phyloP scores from a whole-genome alignment of 2,113 vertebrate genomes.

The Centropus bengalensis region DNA sequence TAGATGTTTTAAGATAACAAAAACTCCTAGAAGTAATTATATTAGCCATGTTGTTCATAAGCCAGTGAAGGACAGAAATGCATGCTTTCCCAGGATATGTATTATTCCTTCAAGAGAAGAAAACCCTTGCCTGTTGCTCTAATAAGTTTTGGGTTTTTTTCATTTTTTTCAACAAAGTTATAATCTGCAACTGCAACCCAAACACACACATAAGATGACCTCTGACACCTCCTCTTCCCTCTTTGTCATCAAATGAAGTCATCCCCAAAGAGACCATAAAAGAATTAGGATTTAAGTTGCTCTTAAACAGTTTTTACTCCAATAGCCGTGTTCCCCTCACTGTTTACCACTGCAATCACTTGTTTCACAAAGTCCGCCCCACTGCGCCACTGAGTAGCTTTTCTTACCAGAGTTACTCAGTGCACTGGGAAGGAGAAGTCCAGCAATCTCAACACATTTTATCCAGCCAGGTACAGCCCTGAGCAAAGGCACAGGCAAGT shows the following conservation, averaged over 20 bases:
- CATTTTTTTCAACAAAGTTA: background rate
- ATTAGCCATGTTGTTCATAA: background rate
- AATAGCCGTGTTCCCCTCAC: background rate
- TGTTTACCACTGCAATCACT: background rate
- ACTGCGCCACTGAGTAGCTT: background rate
- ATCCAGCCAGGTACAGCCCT: background rate
- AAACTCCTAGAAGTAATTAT: background rate
- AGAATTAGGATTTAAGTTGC: background rate
- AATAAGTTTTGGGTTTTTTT: background rate
- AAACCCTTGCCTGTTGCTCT: background rate
- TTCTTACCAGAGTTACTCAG: background rate
- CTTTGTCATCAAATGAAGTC: background rate
- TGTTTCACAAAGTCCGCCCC: background rate
- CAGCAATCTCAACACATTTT: background rate
- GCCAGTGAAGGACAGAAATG: background rate
- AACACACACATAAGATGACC: background rate
- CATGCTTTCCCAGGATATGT: background rate
- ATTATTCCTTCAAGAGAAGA: background rate
- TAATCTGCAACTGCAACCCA: background rate
- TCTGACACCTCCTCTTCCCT: background rate
- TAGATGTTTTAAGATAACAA: background rate
- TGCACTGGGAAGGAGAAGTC: background rate
- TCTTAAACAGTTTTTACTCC: background rate
- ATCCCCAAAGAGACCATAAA: background rate
- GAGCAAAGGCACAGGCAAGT: slow-evolving; percentile 24